Percentiles rank a stretch among this genome's conserved stretches.
phyloP scores from a whole-genome alignment of 1,140 invertebrate species.

The Drosophila kanapiae region DNA sequence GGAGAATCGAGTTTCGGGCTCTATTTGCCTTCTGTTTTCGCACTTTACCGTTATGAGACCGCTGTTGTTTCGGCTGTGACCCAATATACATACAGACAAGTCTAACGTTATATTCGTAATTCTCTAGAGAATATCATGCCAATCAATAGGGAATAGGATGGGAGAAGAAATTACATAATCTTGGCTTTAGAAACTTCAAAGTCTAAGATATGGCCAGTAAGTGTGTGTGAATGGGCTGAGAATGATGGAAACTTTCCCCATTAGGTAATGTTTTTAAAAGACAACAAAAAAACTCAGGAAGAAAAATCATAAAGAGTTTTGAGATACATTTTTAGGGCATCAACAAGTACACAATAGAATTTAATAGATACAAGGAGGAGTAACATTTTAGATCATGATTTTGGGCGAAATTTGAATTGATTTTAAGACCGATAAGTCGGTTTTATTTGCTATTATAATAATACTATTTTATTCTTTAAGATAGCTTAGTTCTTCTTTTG shows the following conservation, averaged over 20 bases:
- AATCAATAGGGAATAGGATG: not conserved
- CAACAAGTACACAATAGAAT: not conserved
- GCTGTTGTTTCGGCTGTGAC: slow-evolving; percentile 57
- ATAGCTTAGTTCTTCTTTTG: not conserved
- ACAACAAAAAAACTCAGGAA: not conserved
- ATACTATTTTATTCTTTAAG: not conserved
- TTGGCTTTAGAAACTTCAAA: not conserved
- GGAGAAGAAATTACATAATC: not conserved
- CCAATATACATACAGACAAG: slow-evolving; percentile 22
- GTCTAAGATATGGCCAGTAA: not conserved
- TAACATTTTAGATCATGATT: not conserved
- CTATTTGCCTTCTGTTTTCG: slow-evolving; percentile 59
- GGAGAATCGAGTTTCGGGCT: slow-evolving; percentile 40
- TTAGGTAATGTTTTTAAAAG: not conserved
- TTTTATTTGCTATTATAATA: not conserved
- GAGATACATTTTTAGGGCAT: not conserved
- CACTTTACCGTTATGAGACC: slow-evolving; percentile 75
- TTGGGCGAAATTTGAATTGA: not conserved
- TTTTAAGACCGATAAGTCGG: not conserved
- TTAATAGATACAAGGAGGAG: not conserved
- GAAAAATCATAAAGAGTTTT: not conserved
- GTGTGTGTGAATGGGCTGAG: not conserved
- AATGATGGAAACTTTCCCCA: too few relatives aligned
- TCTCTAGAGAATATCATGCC: slow-evolving; percentile 6
- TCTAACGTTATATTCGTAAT: not conserved